Percentiles rank a stretch among this genome's conserved stretches.
Evolutionary conservation across 2,113 vertebrate genomes (phyloP).

Genomic region (Deroptyus accipitrinus): DNA sequence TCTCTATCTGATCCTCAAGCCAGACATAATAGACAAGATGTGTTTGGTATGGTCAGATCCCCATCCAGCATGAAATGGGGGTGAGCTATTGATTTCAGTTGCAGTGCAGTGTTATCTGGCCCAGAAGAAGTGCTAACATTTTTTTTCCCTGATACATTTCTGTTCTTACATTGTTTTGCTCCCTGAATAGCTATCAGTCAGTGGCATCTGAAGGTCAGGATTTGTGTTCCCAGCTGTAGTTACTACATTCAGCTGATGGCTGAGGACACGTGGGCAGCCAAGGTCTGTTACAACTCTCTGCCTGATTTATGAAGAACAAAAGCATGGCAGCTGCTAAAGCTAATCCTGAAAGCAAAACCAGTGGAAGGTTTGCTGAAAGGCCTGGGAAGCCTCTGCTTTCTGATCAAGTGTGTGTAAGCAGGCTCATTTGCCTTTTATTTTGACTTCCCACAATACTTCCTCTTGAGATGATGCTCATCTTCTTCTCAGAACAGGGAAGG

Average conservation of each 20-base stretch:
- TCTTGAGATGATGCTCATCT: background rate
- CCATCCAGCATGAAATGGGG: background rate
- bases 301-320: background rate
- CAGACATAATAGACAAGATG: background rate
- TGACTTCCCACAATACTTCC: background rate
- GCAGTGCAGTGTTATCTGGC: background rate
- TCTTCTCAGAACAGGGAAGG: background rate
- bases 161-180: background rate
- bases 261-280: background rate
- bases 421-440: background rate
- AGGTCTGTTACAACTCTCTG: background rate
- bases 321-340: background rate
- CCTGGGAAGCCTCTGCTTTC: background rate
- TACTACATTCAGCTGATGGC: background rate
- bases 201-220: background rate
- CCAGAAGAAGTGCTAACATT: background rate
- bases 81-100: background rate
- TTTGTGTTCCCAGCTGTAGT: background rate
- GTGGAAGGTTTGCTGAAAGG: background rate
- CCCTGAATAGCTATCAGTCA: background rate
- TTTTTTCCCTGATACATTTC: background rate
- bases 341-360: background rate
- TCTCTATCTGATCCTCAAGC: background rate
- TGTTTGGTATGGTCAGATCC: background rate
- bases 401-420: background rate